Percentiles rank a stretch among this genome's conserved stretches.
Conservation (phyloP, 2,113 vertebrate genomes). For the Heterocephalus glaber region DNA sequence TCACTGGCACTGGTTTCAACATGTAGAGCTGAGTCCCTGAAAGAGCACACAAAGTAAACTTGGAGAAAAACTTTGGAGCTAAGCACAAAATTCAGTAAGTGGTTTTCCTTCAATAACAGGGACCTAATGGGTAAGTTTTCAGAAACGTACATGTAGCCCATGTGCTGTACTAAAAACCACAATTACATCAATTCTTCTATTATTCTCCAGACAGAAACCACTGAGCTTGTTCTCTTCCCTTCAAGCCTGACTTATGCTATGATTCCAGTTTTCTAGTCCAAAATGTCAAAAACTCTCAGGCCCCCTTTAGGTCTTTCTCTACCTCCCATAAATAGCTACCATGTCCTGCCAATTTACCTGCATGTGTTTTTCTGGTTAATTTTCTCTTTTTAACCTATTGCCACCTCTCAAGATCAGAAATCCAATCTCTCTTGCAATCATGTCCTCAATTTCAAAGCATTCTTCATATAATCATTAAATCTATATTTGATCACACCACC, state of each 20-base stretch:
- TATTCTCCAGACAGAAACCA: background rate
- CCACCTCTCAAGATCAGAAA: background rate
- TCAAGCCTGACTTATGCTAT: background rate
- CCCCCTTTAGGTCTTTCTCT: background rate
- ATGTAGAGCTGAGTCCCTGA: background rate
- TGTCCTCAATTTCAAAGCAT: background rate
- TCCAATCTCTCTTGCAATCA: background rate
- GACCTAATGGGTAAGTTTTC: background rate
- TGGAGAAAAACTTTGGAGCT: background rate
- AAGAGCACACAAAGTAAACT: background rate
- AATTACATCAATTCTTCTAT: background rate
- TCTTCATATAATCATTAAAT: background rate
- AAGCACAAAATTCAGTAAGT: background rate
- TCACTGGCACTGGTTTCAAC: background rate
- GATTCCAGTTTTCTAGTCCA: background rate
- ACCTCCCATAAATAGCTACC: background rate
- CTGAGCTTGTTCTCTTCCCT: background rate
- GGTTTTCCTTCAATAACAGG: background rate
- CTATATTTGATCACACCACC: background rate
- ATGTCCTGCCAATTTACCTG: background rate
- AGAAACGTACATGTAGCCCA: background rate
- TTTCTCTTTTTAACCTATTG: background rate
- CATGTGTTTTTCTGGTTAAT: background rate
- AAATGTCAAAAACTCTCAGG: background rate
- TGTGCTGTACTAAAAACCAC: background rate